Evolutionary conservation across 2,888 invertebrate genomes (phyloP), one percentile per base, ranked within the genome.

Genomic region (Glyphotaelius pellucidus): DNA sequence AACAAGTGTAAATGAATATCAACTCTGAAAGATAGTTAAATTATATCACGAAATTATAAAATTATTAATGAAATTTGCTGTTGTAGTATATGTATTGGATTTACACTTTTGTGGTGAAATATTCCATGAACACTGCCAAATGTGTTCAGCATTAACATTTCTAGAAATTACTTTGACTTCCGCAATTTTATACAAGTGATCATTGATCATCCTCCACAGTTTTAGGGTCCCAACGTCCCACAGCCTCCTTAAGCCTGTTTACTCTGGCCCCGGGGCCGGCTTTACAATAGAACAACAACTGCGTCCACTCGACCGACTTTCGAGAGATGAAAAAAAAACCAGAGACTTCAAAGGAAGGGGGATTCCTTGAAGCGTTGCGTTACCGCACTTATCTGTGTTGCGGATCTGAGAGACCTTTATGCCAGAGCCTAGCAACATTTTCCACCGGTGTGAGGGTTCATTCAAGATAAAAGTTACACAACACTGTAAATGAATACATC

Each of bases 271-370:
- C 81, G 12, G 67, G 81, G 81, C 81, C 31, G 81, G 81, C 81
- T 81, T 32, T 67, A 67, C 67, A 67, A 67, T 67, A 67, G 67
- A 67, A 67, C 67, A 67, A 67, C 67, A 67, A 81, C 81, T 32
- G 81, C 32, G 81, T 32, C 88, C 89, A 89, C 89, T 89, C 89
- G 89, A 89, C 89, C 89, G 89, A 89, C 80, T 89, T 89, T 88
- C 67, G 52, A 80, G 42, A 31, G 88, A 42, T 31, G 31, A 67
- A 67, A 35, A 80, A 89, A 89, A 89, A 89, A 19, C 38, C 80
- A 38, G 35, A 19, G 80, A 80, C 89, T 79, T 89, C 89, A 89
- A 80, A 89, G 38, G 38, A 35, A 38, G 89, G 89, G 89, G 88
- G 12, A 35, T 89, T 32, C 32, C 80, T 42, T 38, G 89, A 80